Percentiles rank a stretch among this genome's conserved stretches.
Conservation (phyloP, 2,797 vertebrate species). For the Halcyon chelicuti region DNA sequence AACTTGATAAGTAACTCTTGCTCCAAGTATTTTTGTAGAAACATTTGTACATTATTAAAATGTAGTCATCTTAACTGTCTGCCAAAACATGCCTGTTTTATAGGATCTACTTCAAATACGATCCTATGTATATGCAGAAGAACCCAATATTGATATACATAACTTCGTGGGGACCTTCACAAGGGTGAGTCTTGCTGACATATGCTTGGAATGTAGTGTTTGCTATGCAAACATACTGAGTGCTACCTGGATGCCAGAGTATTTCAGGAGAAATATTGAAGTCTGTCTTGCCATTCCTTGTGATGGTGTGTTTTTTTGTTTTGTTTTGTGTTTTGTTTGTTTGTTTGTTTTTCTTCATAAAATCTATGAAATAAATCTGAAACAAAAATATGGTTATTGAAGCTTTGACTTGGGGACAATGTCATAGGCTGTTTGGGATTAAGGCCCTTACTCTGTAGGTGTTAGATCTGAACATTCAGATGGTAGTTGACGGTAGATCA, state of each 20-base stretch:
- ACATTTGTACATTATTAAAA: background rate
- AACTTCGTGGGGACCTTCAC: conserved; percentile 98
- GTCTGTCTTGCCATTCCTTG: background rate
- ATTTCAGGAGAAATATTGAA: background rate
- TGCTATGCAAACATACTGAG: background rate
- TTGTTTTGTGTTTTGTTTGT: background rate
- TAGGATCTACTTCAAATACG: conserved; percentile 96
- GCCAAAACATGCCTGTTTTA: background rate
- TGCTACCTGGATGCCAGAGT: background rate
- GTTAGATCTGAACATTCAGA: background rate
- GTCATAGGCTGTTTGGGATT: background rate
- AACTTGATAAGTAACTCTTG: background rate
- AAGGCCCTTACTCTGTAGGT: background rate
- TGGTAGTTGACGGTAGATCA: background rate
- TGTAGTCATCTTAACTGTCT: background rate
- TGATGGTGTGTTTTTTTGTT: no score
- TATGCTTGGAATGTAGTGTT: background rate
- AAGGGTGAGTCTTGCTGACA: conserved; percentile 81
- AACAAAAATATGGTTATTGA: background rate
- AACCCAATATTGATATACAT: conserved; percentile 97
- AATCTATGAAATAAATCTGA: background rate
- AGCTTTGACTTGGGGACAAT: background rate
- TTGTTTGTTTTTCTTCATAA: background rate
- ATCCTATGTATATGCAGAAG: conserved; percentile 93
- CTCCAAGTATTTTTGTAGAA: background rate